Evolutionary conservation across 2,797 vertebrate species (phyloP).

Genomic region (Neoniphon sammara): DNA sequence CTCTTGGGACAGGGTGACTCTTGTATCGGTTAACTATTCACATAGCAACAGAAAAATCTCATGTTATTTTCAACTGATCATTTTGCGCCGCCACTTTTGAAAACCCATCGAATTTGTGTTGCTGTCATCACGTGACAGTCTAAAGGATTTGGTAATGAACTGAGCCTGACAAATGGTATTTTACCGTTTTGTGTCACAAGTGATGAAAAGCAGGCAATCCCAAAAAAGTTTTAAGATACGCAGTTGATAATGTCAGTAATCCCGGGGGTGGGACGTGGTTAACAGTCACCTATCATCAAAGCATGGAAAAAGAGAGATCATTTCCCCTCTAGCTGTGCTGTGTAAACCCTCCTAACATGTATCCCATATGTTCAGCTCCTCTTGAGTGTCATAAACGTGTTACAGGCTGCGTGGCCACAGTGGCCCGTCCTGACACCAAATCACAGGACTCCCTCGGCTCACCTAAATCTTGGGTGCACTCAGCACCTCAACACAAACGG

Average conservation of each 20-base stretch:
- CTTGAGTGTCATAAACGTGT: conserved; percentile 75
- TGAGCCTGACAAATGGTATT: conserved; percentile 38
- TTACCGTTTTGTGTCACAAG: conserved; percentile 16
- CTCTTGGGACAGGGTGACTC: conserved; percentile 14
- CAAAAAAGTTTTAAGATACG: conserved; percentile 57
- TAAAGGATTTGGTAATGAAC: conserved; percentile 12
- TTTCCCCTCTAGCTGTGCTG: conserved; percentile 51
- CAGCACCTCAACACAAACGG: conserved; percentile 77
- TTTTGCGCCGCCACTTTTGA: background rate
- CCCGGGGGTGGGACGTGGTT: conserved; percentile 66
- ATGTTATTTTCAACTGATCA: background rate
- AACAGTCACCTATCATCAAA: conserved; percentile 72
- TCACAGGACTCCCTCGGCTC: conserved; percentile 70
- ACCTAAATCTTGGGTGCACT: conserved; percentile 76
- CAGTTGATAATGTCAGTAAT: conserved; percentile 72
- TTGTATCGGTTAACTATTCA: conserved; percentile 28
- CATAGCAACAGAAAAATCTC: conserved; percentile 22
- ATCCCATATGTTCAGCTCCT: conserved; percentile 72
- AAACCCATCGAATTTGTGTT: conserved; percentile 24
- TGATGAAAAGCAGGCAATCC: conserved; percentile 62
- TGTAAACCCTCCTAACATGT: conserved; percentile 70
- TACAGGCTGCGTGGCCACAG: conserved; percentile 64
- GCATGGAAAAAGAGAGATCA: conserved; percentile 65
- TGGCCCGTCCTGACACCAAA: conserved; percentile 73
- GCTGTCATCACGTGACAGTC: conserved; percentile 18